Evolutionary conservation across 2,113 vertebrate genomes (phyloP), one percentile per base, ranked within the genome.

Genomic region (Rhodinocichla rosea): DNA sequence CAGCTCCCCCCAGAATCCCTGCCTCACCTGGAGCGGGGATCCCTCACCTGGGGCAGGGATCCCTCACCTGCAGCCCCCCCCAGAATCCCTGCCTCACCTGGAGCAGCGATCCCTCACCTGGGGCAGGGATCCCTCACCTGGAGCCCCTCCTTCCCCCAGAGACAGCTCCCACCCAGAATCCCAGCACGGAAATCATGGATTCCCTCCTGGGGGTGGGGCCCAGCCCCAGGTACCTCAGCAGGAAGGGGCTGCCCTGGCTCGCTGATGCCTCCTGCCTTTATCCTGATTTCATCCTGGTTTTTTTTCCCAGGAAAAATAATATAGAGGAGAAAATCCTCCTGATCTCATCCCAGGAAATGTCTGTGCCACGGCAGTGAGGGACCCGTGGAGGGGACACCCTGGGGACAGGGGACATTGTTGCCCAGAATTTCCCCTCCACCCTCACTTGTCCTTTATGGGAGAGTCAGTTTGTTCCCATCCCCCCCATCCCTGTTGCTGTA

Each of bases 331-430:
- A 69, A 69, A 62, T 45, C 33, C 39, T 59, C 32, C 8, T 2
- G 4, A 8, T 45, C 7, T 68, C 14, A 42, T 11, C 10, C 26
- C 5, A 30, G 47, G 19, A 60, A 39, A 44, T 20, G 28, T 24
- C 52, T 8, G 33, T 24, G 71, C 39, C 20, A 32, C 0, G 0
- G 6, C 37, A 40, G 13, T 0, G 0, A 44, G 12, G 6, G 21
- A 32, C 6, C 16, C 0, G 0, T 0, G 0, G 26, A 45, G 59
- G 6, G 26, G 11, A 39, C 1, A 0, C 21, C 50, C 45, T 27
- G 57, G 13, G 40, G 21, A 67, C 44, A 50, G 13, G 10, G 13
- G 32, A 32, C 18, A 13, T 7, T 14, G 28, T 16, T 45, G 35
- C 6, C 65, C 33, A 60, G 35, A 62, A 69, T 78, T 15, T 78